Base-by-base conservation (phyloP, 2,888 invertebrate genomes). In the Toxonevra muliebris region DNA sequence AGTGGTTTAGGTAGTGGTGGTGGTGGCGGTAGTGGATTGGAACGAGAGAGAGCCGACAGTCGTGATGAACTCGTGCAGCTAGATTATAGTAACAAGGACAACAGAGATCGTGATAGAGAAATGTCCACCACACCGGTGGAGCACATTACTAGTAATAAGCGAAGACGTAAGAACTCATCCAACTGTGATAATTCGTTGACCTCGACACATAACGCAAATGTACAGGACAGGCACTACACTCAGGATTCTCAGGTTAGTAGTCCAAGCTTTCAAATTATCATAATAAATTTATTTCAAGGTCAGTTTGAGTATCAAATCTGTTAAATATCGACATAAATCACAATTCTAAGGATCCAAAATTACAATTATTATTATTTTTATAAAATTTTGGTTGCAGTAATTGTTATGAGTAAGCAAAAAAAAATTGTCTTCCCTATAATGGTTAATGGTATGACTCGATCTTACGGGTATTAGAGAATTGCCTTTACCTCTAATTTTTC, bases 151-250 rank as follows among this genome's bases (percentile, higher is more conserved):
- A 90, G 87, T 86, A 87, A 82, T 89, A 90, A 79, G 83, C 82
- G 85, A 83, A 85, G 84, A 85, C 85, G 85, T 82, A 85, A 85
- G 88, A 88, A 86, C 84, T 85, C 85, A 85, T 86, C 85, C 83
- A 90, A 89, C 88, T 90, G 89, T 87, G 90, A 90, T 87, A 88
- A 88, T 84, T 87, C 87, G 82, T 85, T 87, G 83, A 87, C 86
- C 81, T 87, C 88, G 80, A 88, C 89, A 81, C 87, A 87, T 81
- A 87, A 83, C 80, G 81, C 83, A 78, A 84, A 83, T 82, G 81
- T 84, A 82, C 85, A 88, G 85, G 90, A 90, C 84, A 87, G 90
- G 85, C 90, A 88, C 87, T 87, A 88, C 84, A 87, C 88, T 75
- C 85, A 85, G 83, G 90, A 90, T 86, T 88, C 90, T 86, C 90